Evolutionary conservation across 2,888 invertebrate species (phyloP), one percentile per base, ranked within the genome.

Genomic region (Melieria picta): DNA sequence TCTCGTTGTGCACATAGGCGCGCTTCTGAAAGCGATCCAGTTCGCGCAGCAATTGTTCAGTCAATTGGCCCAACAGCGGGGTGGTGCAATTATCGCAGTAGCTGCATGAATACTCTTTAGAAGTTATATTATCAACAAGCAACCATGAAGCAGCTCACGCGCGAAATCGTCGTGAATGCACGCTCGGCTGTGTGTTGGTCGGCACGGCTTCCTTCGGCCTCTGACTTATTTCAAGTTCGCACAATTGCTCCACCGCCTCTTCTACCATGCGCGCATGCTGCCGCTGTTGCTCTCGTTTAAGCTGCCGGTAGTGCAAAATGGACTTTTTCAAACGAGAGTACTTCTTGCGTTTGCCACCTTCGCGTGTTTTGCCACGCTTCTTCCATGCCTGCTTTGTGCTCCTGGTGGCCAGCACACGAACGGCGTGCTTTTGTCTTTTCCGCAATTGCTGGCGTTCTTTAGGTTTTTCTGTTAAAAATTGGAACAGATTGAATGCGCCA

Each of bases 41-140:
- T 76, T 90, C 89, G 68, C 87, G 85, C 1, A 92, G 77, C 64
- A 92, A 80, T 13, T 81, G 77, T 47, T 87, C 87, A 13, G 89
- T 88, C 67, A 88, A 81, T 46, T 85, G 82, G 75, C 89, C 89
- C 6, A 92, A 86, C 45, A 88, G 88, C 60, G 88, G 82, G n/a
- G 89, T 89, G 11, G 90, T 85, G 58, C 89, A 87, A 82, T 91
- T 91, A 78, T 90, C 88, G 80, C 91, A 91, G 79, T 91, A 91
- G 48, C 88, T 88, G 67, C 2, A 68, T 68, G 63, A 10, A 52
- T 11, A 55, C 3, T 47, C 13, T 7, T 46, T 45, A 47, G 13
- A 46, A n/a, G 7, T 46, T 62, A 30, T 30, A 30, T 3, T 30
- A 30, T 30, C 2, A 30, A 30, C 30, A 30, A 30, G n/a, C 16